A percentile compares a stretch with the other conserved stretches of the same genome.
Evolutionary conservation across 2,888 invertebrate genomes (phyloP).

Genomic region (Rhorus exstirpatorius): DNA sequence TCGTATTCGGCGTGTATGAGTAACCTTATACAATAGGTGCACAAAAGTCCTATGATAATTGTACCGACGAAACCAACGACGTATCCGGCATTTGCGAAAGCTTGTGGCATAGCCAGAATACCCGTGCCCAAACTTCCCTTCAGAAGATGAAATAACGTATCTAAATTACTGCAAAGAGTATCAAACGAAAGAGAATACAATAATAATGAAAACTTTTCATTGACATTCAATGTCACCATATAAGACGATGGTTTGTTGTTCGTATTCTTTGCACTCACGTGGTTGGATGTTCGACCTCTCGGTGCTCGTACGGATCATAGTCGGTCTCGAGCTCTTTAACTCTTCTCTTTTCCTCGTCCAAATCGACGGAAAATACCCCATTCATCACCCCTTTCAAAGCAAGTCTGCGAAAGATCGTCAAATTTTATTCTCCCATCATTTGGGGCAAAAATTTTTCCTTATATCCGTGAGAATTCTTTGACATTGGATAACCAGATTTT

Average conservation of each 20-base stretch:
- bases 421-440: background rate
- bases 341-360: slow-evolving; percentile 86
- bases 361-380: slow-evolving; percentile 85
- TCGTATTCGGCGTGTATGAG: slow-evolving; percentile 91
- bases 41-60: slow-evolving; percentile 93
- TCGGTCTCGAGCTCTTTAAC: slow-evolving; percentile 86
- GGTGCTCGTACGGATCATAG: slow-evolving; percentile 90
- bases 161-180: slow-evolving; percentile 89
- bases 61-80: slow-evolving; percentile 93
- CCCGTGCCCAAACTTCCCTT: slow-evolving; percentile 97
- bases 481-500: no score
- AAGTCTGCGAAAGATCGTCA: slow-evolving; percentile 71
- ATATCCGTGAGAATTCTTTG: no score
- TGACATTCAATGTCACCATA: no score
- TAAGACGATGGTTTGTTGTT: no score
- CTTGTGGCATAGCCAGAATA: slow-evolving; percentile 96
- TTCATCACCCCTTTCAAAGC: slow-evolving; percentile 75
- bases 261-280: slow-evolving; percentile 87
- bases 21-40: slow-evolving; percentile 97
- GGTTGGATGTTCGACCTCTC: slow-evolving; percentile 91
- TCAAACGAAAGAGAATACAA: slow-evolving; percentile 6
- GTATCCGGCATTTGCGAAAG: slow-evolving; percentile 94
- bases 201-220: background rate
- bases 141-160: slow-evolving; percentile 94
- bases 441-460: no score